Evolutionary conservation across 2,797 vertebrate species (phyloP).

Genomic region (Adrianichthys oophorus): DNA sequence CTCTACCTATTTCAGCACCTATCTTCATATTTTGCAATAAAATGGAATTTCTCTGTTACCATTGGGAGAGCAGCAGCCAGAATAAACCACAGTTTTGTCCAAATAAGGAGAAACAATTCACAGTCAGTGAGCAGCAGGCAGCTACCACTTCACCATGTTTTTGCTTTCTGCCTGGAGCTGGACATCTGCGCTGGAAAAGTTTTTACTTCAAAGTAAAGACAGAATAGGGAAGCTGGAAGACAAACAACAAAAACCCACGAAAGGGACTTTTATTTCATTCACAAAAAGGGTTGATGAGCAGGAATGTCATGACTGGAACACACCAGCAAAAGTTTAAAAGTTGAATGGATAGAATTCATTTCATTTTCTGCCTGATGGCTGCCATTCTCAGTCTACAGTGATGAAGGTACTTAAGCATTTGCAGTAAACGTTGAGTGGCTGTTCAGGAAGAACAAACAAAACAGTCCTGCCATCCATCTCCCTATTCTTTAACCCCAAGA

Average conservation of each 20-base stretch:
- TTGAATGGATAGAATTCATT: no score
- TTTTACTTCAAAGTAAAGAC: neutral
- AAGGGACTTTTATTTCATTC: neutral
- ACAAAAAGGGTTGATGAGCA: neutral
- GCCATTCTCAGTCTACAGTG: no score
- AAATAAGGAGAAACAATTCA: slow-evolving; percentile 26
- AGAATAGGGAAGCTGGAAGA: neutral
- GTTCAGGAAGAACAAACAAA: no score
- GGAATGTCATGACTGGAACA: no score
- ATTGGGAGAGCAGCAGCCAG: neutral
- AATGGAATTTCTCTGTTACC: neutral
- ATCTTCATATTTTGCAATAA: slow-evolving; percentile 1
- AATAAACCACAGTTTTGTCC: neutral
- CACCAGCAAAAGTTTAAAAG: no score
- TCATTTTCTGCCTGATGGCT: no score
- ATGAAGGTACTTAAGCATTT: no score
- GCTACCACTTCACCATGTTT: slow-evolving; percentile 9
- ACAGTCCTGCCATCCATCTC: no score
- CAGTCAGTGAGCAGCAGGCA: neutral
- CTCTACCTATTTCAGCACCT: neutral
- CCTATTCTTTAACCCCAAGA: no score
- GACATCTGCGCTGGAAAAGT: neutral
- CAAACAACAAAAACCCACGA: neutral
- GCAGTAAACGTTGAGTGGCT: no score
- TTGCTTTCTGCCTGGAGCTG: slow-evolving; percentile 10